Evolutionary conservation across 2,888 invertebrate species (phyloP).

Genomic region (Lasioglossum villosulum): DNA sequence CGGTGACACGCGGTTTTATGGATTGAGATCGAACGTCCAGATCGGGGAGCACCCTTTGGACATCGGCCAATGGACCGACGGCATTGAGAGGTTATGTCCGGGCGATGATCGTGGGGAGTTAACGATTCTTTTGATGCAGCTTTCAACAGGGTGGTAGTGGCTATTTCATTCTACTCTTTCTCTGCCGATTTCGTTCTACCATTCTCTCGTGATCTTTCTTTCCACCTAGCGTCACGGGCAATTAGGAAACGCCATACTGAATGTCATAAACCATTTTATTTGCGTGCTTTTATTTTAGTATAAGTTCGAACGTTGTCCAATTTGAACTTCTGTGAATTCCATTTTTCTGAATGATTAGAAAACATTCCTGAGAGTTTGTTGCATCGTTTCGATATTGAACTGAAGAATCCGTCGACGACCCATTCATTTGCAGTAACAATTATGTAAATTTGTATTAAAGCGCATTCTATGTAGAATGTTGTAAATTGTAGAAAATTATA

Average conservation of each 20-base stretch:
- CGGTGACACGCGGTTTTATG: conserved; percentile 6
- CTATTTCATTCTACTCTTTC: neutral
- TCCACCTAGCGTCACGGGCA: neutral
- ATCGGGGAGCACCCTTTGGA: neutral
- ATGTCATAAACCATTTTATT: neutral
- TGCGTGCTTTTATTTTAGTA: too few relatives aligned
- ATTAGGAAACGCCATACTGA: neutral
- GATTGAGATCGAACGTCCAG: neutral
- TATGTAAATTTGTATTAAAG: too few relatives aligned
- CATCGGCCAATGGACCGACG: neutral
- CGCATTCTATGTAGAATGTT: too few relatives aligned
- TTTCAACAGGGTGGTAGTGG: neutral
- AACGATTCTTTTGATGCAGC: neutral
- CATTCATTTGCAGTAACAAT: too few relatives aligned
- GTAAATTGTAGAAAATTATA: neutral
- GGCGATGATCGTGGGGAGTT: neutral
- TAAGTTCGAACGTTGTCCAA: too few relatives aligned
- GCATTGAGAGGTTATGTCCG: neutral
- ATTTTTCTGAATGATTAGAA: too few relatives aligned
- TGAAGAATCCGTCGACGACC: too few relatives aligned
- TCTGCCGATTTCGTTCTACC: too few relatives aligned
- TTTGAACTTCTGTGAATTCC: too few relatives aligned
- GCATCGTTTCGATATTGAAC: too few relatives aligned
- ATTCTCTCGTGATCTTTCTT: neutral
- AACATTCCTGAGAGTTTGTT: neutral